Percentiles rank a stretch among this genome's conserved stretches.
phyloP scores from a whole-genome alignment of 2,888 invertebrate genomes.

The Odontothrips loti region DNA sequence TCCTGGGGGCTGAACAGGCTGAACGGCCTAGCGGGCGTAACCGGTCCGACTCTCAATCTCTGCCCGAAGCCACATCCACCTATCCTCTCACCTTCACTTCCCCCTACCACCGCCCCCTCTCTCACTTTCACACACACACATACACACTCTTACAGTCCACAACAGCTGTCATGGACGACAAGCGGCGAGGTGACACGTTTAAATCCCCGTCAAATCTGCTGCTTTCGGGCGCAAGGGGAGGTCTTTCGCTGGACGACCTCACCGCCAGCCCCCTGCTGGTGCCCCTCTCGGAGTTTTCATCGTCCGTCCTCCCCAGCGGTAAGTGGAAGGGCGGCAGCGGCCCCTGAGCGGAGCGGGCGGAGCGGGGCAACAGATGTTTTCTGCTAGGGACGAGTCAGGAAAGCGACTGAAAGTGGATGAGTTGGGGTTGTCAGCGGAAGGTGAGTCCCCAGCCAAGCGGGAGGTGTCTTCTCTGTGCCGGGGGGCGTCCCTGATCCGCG shows the following conservation, averaged over 20 bases:
- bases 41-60: too few species aligned
- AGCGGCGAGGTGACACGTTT: slow-evolving; percentile 49
- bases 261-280: slow-evolving; percentile 65
- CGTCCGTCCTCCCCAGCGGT: slow-evolving; percentile 42
- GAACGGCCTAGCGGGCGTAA: too few species aligned
- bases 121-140: not conserved
- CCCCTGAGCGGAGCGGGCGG: too few species aligned
- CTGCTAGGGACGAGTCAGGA: not conserved
- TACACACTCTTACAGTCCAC: not conserved
- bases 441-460: not conserved
- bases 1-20: too few species aligned
- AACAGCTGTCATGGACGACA: slow-evolving; percentile 44
- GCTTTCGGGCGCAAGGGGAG: slow-evolving; percentile 67
- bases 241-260: slow-evolving; percentile 68
- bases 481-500: too few species aligned
- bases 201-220: slow-evolving; percentile 61
- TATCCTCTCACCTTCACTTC: too few species aligned
- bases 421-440: not conserved
- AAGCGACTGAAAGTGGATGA: not conserved
- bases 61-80: too few species aligned
- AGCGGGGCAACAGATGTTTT: slow-evolving; percentile 12
- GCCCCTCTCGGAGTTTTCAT: slow-evolving; percentile 54
- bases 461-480: too few species aligned
- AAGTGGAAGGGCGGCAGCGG: not conserved
- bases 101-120: not conserved